Conservation (phyloP, 2,888 invertebrate genomes). For the Synanthedon formicaeformis region DNA sequence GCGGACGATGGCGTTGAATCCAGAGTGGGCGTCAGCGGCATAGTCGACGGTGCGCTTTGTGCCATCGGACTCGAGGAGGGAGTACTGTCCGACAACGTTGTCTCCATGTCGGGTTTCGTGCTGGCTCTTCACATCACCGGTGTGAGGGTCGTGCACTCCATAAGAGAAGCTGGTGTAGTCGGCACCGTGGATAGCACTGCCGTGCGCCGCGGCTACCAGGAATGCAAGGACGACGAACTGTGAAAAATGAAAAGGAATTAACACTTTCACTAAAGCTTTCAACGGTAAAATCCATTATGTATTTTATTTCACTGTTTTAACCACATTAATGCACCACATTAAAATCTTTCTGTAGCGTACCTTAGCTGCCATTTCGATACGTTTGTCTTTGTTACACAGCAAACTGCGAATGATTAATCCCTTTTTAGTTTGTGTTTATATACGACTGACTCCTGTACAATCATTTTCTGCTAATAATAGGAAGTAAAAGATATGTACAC, state of each 20-base stretch:
- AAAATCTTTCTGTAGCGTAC: constrained; percentile 18
- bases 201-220: constrained; percentile 53
- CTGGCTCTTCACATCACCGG: constrained; percentile 68
- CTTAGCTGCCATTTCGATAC: constrained; percentile 65
- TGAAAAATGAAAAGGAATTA: constrained; percentile 20
- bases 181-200: constrained; percentile 47
- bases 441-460: constrained; percentile 35
- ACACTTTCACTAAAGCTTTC: background rate
- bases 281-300: background rate
- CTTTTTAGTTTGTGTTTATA: constrained; percentile 41
- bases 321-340: background rate
- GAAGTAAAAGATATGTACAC: constrained; percentile 51
- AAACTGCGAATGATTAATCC: constrained; percentile 57
- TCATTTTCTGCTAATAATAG: constrained; percentile 50
- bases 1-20: constrained; percentile 14
- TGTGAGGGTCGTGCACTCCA: constrained; percentile 59
- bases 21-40: constrained; percentile 13
- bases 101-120: constrained; percentile 75
- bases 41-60: constrained; percentile 74
- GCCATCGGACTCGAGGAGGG: constrained; percentile 71
- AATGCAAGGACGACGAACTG: constrained; percentile 60
- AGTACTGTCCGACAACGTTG: constrained; percentile 69
- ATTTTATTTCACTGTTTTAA: background rate
- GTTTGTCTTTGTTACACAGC: constrained; percentile 53
- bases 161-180: constrained; percentile 61